Conservation (phyloP, 2,797 vertebrate species). For the Meriones psammophilus region DNA sequence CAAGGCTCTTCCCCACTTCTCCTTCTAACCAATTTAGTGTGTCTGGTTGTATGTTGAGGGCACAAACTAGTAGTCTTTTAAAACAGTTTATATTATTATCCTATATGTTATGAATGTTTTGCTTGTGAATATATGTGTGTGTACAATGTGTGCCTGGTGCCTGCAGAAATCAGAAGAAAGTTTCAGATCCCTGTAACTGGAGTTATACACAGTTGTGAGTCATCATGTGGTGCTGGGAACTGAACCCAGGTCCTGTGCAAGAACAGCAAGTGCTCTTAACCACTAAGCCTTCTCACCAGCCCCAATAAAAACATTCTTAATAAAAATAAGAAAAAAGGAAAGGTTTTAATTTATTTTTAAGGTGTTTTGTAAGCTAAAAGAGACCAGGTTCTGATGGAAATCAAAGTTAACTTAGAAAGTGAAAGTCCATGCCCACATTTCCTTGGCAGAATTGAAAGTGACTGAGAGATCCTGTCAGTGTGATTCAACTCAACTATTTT, state of each 20-base stretch:
- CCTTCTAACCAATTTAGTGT: no score
- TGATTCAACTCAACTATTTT: constrained; percentile 69
- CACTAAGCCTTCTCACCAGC: neutral
- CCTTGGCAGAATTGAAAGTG: constrained; percentile 73
- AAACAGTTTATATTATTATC: neutral
- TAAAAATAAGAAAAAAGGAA: neutral
- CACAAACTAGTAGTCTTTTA: neutral
- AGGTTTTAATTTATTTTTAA: constrained; percentile 56
- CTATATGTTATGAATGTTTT: neutral
- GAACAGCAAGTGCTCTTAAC: no score
- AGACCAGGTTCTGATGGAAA: constrained; percentile 37
- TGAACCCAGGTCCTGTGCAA: neutral
- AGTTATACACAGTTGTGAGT: neutral
- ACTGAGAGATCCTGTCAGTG: constrained; percentile 78
- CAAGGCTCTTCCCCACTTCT: no score
- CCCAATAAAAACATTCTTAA: neutral
- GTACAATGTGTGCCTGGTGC: neutral
- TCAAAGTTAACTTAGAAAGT: constrained; percentile 75
- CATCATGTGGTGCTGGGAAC: neutral
- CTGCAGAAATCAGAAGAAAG: neutral
- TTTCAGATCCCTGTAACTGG: neutral
- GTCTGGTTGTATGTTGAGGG: no score
- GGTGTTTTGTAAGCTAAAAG: constrained; percentile 58
- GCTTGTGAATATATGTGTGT: neutral
- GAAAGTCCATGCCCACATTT: constrained; percentile 59